Evolutionary conservation across 2,113 vertebrate species (phyloP), one percentile per base, ranked within the genome.

Genomic region (Otis tarda): DNA sequence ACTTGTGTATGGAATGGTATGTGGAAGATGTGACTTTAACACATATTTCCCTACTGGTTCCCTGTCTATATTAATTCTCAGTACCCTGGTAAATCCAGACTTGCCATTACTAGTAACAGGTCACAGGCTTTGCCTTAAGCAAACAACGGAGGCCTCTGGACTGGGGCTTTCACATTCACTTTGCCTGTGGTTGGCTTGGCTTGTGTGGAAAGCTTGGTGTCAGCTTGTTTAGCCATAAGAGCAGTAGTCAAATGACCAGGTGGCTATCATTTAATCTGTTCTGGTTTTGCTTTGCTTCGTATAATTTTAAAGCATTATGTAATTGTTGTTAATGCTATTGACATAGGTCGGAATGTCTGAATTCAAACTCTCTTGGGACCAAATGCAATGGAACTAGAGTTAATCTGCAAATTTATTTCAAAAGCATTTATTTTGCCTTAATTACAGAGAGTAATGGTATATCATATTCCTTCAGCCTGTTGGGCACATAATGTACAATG

Each of bases 181-280:
- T 93, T 68, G 12, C 25, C 41, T 60, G 24, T 8, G 9, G 16
- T 16, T 70, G 31, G 5, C 17, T 4, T 22, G 50, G 28, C 23
- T 82, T 25, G 10, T 10, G 10, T 18, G 27, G 11, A 71, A 41
- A 83, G 9, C 33, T 63, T 67, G 52, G n/a, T 10, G 17, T 50
- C 70, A 65, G 3, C 17, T 45, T 75, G 15, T 49, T 65, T 24
- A 52, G 25, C 75, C 20, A 0, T 8, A 47, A 74, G 21, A 78
- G 23, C 23, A 52, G 19, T 3, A 47, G 30, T 10, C 0, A 0
- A 79, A 63, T 6, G 22, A 76, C 16, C 30, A 28, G 12, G 9
- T 45, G 33, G 27, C 13, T 55, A 24, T 16, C 5, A 68, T 33
- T 73, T 24, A 11, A 59, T 50, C 59, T 64, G 7, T 24, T 87